Base-by-base conservation (phyloP, 2,888 invertebrate species). In the Ischnus inquisitorius region DNA sequence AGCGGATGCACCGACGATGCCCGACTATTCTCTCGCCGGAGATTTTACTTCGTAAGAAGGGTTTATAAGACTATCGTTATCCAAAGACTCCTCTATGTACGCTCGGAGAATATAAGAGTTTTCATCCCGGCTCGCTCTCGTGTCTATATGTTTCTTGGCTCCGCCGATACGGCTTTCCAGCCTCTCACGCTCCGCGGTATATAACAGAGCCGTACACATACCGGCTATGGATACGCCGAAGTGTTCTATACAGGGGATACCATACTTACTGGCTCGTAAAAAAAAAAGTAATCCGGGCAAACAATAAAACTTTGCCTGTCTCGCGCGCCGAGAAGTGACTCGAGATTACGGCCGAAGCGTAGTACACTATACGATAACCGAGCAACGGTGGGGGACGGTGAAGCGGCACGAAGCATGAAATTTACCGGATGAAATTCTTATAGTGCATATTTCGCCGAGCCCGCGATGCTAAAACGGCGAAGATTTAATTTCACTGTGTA, bases 271-370 rank as follows among this genome's bases (percentile, higher is more conserved):
- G 80, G 54, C 72, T 80, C 80, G 68, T 83, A 83, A 83, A 82
- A 81, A 81, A n/a, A 75, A 75, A 81, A 79, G 80, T 80, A 83
- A 83, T 83, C 80, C 77, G 68, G 68, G 68, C 72, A 46, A 77
- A 80, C 72, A 83, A 83, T 83, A 80, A 80, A 83, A 83, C 72
- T 80, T 83, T 80, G 80, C 77, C 72, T 74, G 80, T 80, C 76
- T 80, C 72, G 77, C 48, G 80, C 51, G 67, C 67, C 60, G 62
- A 77, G 80, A 77, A 74, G 80, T 68, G 76, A 74, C 76, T 80
- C 68, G 80, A 80, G 83, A 83, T 83, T 80, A 83, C 76, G 80
- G 22, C 5, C 34, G 39, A 75, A 39, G 19, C 19, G 64, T 64
- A 22, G 48, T 76, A 64, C 22, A 39, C 48, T 48, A 39, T 68